phyloP scores from a whole-genome alignment of 2,113 vertebrate species.

The Mormoops blainvillei region DNA sequence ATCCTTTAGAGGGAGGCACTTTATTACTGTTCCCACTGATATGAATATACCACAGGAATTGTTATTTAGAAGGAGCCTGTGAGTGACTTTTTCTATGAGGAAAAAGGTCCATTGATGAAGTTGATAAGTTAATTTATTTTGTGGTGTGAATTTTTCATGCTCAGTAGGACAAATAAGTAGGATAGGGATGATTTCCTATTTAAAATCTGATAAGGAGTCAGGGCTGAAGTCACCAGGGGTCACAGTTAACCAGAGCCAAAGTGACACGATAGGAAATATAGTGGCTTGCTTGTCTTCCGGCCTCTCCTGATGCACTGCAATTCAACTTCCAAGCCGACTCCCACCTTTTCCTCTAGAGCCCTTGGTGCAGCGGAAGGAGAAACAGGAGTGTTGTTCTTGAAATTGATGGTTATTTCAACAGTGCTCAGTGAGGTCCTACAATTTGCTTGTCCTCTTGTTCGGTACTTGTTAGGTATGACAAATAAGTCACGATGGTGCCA shows the following conservation, averaged over 20 bases:
- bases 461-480: neutral
- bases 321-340: neutral
- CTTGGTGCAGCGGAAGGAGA: neutral
- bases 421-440: neutral
- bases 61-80: neutral
- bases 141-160: conserved; percentile 17
- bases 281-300: neutral
- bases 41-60: neutral
- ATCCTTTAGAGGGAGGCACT: neutral
- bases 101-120: neutral
- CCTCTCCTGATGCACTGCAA: accelerated
- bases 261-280: neutral
- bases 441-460: neutral
- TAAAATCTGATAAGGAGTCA: neutral
- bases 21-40: neutral
- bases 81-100: neutral
- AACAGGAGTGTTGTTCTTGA: neutral
- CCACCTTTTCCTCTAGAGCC: neutral
- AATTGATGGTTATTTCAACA: neutral
- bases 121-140: neutral
- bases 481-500: neutral
- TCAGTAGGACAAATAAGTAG: neutral
- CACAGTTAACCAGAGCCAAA: neutral
- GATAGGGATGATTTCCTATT: neutral
- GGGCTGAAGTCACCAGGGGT: neutral